A percentile compares a stretch with the other conserved stretches of the same genome.
Evolutionary conservation across 2,113 vertebrate genomes (phyloP).

Genomic region (Strigops habroptila): DNA sequence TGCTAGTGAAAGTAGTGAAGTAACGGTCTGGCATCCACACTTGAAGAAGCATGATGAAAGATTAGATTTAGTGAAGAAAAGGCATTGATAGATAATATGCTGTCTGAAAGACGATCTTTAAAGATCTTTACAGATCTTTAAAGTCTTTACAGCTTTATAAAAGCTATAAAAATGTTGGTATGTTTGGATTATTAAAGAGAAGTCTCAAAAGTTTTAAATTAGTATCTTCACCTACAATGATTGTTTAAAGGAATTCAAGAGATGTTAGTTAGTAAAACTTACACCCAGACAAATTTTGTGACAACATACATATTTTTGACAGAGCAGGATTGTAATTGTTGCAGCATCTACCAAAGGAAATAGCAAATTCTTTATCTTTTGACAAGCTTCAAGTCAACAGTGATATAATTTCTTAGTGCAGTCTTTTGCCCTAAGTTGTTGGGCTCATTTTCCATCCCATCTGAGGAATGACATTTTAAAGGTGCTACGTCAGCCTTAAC

Average conservation of each 20-base stretch:
- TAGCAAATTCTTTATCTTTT: neutral
- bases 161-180: neutral
- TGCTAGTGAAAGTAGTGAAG: neutral
- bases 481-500: neutral
- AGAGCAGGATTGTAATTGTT: neutral
- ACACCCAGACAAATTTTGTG: neutral
- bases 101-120: neutral
- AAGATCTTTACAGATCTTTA: too few species aligned
- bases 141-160: too few species aligned
- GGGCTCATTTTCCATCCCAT: neutral
- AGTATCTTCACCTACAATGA: neutral
- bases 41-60: neutral
- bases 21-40: neutral
- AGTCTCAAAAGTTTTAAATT: neutral
- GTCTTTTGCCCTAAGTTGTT: neutral
- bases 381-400: neutral
- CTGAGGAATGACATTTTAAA: neutral
- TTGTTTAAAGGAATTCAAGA: neutral
- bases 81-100: neutral
- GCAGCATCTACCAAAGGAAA: neutral
- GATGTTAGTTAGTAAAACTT: neutral
- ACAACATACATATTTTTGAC: neutral
- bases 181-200: neutral
- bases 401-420: rapidly evolving
- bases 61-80: neutral